Evolutionary conservation across 2,113 vertebrate species (phyloP), one percentile per base, ranked within the genome.

Genomic region (Nanorana parkeri): DNA sequence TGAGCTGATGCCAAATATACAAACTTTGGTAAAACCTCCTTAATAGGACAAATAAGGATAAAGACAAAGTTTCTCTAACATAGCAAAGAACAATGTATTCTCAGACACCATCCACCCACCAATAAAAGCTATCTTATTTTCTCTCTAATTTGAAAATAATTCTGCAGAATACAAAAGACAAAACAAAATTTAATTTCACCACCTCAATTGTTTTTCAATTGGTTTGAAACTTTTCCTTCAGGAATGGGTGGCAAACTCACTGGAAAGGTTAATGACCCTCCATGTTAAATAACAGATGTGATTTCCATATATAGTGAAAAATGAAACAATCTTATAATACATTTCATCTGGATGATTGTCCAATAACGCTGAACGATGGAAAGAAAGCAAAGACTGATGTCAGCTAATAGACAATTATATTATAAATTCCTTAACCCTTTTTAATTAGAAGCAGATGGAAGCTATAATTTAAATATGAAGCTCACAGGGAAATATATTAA

Each of bases 381-480:
- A 68, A 78, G 4, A 54, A 56, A 55, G 17, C 1, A 23, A 65
- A 16, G 24, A 41, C 52, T 60, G 23, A 54, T 41, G 54, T 17
- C 26, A 60, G 21, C 66, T 60, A 20, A 78, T 58, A 68, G 21
- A 56, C 26, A 78, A 68, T 52, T 69, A 56, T 79, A 32, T 32
- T 60, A 32, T 24, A 28, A 58, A 23, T 36, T 51, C 16, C 17
- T 17, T 21, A 1, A 26, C 5, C 28, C n/a, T 17, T n/a, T n/a
- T 41, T 47, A 79, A 68, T 79, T 79, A 60, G 28, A 58, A 69
- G 36, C 77, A 68, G 77, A 68, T 60, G 65, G 77, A 68, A 68
- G 58, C 26, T 60, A 20, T 68, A 56, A 68, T 79, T 60, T 47
- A 41, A 23, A 41, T 60, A 47, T 13, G 23, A 68, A 15, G 21